Evolutionary conservation across 2,113 vertebrate genomes (phyloP), one percentile per base, ranked within the genome.

Genomic region (Psophia crepitans): DNA sequence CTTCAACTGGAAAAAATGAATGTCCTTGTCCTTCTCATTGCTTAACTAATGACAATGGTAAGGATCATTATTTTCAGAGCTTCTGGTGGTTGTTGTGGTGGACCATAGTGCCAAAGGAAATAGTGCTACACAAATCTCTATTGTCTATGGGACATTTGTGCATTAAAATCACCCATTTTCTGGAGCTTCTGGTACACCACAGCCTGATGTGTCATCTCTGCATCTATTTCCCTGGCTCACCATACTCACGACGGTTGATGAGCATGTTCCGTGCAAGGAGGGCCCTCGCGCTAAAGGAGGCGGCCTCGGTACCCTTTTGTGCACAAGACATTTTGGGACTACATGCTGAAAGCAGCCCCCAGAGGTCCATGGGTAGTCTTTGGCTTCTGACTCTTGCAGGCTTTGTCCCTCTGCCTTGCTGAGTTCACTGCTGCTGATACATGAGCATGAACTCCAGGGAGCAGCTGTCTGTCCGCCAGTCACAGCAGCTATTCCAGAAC

Each of bases 191-290:
- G 37, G 28, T 48, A 51, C 54, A 4, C 20, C 5, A 12, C 28
- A 24, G 6, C 32, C 44, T 70, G 35, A 16, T 16, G 61, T 39
- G n/a, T 44, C 35, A 37, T 9, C 57, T 49, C 58, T 77, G 43
- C 57, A 15, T n/a, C 75, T 44, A 13, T 61, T 78, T 27, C 57
- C 28, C 68, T 53, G 51, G 44, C 63, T 73, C 70, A 28, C 1
- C 9, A 2, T 1, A 7, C n/a, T 68, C 33, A n/a, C 33, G 26
- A 5, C 0, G 0, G 37, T 0, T 57, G n/a, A 12, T 14, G 35
- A 75, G 19, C 35, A 9, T 32, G 41, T 41, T 17, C 53, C 63
- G 7, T 12, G 15, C 57, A 20, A 74, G 35, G 24, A 76, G 22
- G 9, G 14, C 24, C 32, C 41, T 30, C 64, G 54, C 12, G 16